Conservation (phyloP, 2,113 vertebrate species). For the Emydocephalus ijimae region DNA sequence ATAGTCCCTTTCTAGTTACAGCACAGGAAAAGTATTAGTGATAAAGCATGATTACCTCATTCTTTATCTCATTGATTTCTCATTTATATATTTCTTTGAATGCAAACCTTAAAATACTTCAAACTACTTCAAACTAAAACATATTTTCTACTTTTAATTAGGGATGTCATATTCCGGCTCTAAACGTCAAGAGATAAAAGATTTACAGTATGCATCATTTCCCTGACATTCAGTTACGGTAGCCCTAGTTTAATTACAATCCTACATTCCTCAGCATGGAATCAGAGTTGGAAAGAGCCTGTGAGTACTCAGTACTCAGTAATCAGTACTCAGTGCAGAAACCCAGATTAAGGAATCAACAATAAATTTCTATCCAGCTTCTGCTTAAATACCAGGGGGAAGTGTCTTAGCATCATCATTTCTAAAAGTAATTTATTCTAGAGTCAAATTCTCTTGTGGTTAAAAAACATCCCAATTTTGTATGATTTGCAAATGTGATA, state of each 20-base stretch:
- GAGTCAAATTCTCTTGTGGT: neutral
- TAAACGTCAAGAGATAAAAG: neutral
- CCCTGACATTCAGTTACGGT: neutral
- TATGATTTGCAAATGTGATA: neutral
- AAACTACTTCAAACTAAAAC: neutral
- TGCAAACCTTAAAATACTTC: neutral
- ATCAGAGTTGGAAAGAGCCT: neutral
- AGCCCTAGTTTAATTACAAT: neutral
- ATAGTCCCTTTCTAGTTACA: neutral
- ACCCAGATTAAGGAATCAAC: neutral
- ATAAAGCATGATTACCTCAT: neutral
- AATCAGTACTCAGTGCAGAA: neutral
- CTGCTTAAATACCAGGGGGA: neutral
- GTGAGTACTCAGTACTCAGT: neutral
- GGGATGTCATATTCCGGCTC: neutral
- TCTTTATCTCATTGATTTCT: neutral
- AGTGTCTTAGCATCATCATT: neutral
- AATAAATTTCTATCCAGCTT: neutral
- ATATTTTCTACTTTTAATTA: neutral
- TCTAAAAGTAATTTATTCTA: neutral
- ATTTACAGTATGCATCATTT: neutral
- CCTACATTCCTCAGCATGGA: neutral
- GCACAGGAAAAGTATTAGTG: neutral
- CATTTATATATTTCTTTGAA: neutral
- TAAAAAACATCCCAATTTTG: neutral